These are phyloP conservation scores for Eueremaeus valkanovi DNA, from an alignment of 2,888 invertebrate species.

Conservation along the genomic window DNA sequence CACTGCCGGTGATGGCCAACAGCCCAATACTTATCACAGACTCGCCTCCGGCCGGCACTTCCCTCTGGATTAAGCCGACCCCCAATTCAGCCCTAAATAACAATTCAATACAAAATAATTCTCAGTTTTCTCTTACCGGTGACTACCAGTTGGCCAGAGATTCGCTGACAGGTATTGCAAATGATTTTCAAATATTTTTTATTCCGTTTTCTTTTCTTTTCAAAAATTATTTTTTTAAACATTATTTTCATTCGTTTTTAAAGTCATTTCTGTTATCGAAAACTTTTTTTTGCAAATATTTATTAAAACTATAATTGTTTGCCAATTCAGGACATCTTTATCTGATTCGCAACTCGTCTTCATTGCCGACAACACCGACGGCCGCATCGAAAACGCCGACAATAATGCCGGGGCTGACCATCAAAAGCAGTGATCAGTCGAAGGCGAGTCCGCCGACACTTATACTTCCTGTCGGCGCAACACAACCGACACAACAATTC, in stretches of 20 bases:
- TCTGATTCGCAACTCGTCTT: slow-evolving; percentile 17
- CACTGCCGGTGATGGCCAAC: slow-evolving; percentile 19
- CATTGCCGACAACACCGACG: slow-evolving; percentile 26
- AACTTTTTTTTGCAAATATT: too few species aligned
- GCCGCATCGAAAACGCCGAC: slow-evolving; percentile 20
- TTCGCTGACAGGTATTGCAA: slow-evolving; percentile 64
- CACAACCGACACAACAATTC: slow-evolving; percentile 26
- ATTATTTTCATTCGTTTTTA: too few species aligned
- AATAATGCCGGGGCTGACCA: slow-evolving; percentile 13
- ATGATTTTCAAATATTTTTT: too few species aligned
- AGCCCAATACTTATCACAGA: slow-evolving; percentile 31
- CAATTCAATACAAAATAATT: slow-evolving; percentile 20
- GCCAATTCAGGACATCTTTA: slow-evolving; percentile 29
- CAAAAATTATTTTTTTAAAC: too few species aligned
- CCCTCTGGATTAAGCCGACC: slow-evolving; percentile 26
- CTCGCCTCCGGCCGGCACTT: slow-evolving; percentile 27
- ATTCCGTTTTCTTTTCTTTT: too few species aligned
- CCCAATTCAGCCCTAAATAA: neutral
- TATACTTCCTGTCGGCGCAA: neutral
- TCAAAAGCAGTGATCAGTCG: slow-evolving; percentile 13
- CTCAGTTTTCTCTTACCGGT: slow-evolving; percentile 55
- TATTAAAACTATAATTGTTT: too few species aligned
- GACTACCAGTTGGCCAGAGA: slow-evolving; percentile 83
- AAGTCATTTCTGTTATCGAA: too few species aligned
- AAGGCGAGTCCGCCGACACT: slow-evolving; percentile 24